Conservation (phyloP, 2,113 vertebrate species). For the Sphaerodactylus townsendi region DNA sequence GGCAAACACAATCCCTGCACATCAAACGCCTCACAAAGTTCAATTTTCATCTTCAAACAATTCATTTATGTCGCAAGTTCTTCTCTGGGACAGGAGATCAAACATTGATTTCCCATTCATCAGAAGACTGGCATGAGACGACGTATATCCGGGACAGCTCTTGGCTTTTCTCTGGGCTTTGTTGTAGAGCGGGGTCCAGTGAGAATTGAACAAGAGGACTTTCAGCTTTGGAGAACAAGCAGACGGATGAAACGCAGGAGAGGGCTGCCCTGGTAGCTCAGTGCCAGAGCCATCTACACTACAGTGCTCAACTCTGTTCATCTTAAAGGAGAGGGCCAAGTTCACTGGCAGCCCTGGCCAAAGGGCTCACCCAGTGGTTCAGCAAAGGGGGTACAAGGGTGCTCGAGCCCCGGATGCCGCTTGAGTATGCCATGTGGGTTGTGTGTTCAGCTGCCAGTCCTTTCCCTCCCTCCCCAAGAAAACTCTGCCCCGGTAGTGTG, state of each 20-base stretch:
- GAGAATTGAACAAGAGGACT: not conserved
- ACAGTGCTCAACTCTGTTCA: no score
- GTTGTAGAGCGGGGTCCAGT: not conserved
- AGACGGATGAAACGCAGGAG: constrained; percentile 5
- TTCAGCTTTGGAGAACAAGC: not conserved
- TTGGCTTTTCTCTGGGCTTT: constrained; percentile 12
- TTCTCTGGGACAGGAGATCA: not conserved
- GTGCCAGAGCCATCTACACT: no score
- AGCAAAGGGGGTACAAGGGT: no score
- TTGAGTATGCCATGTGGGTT: no score
- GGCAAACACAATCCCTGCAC: not conserved
- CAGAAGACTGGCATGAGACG: not conserved
- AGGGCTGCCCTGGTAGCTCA: not conserved
- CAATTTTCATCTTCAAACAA: not conserved
- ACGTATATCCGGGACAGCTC: not conserved
- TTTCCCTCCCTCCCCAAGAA: no score
- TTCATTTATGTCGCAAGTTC: not conserved
- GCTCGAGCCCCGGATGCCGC: no score
- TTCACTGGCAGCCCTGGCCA: no score
- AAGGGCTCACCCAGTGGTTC: no score
- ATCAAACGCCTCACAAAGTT: not conserved
- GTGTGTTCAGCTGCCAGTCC: no score
- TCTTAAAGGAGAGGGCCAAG: no score
- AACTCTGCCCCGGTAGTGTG: no score
- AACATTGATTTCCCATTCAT: constrained; percentile 1